These are phyloP conservation scores for Peucedramus taeniatus DNA, from an alignment of 2,113 vertebrate genomes.

Conservation along the genomic window DNA sequence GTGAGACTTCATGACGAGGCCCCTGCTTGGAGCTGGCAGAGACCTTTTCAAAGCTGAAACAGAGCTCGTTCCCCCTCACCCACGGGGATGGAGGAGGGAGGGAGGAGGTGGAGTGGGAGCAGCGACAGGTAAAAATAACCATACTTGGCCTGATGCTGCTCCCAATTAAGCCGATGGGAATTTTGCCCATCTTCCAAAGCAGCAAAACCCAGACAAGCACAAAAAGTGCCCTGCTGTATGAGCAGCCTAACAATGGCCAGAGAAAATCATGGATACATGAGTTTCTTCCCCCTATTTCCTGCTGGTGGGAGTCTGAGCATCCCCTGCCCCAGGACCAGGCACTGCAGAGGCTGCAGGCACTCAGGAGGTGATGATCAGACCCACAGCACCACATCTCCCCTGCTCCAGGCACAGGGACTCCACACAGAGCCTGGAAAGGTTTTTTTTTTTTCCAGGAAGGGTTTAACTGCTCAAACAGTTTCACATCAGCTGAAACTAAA, in stretches of 20 bases:
- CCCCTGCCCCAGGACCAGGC: neutral
- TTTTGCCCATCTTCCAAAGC: neutral
- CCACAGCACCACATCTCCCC: neutral
- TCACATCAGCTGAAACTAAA: slow-evolving; percentile 46
- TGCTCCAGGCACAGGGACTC: neutral
- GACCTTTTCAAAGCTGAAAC: neutral
- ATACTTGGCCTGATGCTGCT: slow-evolving; percentile 7
- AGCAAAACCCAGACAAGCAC: neutral
- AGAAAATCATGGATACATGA: accelerated
- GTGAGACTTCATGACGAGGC: neutral
- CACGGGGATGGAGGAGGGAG: neutral
- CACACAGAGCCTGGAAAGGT: neutral
- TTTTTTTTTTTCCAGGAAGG: neutral
- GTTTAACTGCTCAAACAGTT: slow-evolving; percentile 37
- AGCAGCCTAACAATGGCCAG: neutral
- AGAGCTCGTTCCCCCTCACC: neutral
- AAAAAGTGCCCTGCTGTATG: neutral
- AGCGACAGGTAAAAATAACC: slow-evolving; percentile 51
- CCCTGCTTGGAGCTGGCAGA: neutral
- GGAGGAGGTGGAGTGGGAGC: neutral
- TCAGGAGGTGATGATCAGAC: no score
- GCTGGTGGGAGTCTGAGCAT: neutral
- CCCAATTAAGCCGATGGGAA: slow-evolving; percentile 33
- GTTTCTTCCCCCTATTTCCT: neutral
- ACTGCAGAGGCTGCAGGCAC: neutral